Percentiles rank a stretch among this genome's conserved stretches.
These are phyloP conservation scores for Drosophila fungiperda DNA, from an alignment of 2,888 invertebrate species.

Conservation along the genomic window DNA sequence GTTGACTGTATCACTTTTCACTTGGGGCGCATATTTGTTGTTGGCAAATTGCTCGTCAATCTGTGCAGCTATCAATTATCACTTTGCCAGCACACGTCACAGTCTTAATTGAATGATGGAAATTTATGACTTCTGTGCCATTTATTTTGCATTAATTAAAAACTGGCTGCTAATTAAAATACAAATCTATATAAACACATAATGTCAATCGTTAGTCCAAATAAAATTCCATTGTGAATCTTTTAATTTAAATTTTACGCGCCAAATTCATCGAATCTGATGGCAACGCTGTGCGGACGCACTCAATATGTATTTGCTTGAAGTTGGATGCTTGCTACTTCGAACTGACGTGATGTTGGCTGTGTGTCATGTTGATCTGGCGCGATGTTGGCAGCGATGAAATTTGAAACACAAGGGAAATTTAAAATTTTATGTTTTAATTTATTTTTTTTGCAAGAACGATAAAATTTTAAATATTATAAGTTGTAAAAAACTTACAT, in stretches of 20 bases:
- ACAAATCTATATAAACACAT: not conserved
- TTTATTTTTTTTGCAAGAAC: not conserved
- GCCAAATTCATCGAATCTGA: not conserved
- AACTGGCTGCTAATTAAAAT: slow-evolving; percentile 27
- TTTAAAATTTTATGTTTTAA: not conserved
- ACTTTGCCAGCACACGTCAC: slow-evolving; percentile 32
- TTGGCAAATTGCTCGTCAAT: slow-evolving; percentile 33
- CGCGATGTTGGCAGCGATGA: slow-evolving; percentile 9
- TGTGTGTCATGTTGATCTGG: not conserved
- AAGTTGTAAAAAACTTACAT: not conserved
- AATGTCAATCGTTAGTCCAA: not conserved
- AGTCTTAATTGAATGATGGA: slow-evolving; percentile 33
- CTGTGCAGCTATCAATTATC: slow-evolving; percentile 39
- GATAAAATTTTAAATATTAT: not conserved
- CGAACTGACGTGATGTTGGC: slow-evolving; percentile 17
- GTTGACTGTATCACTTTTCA: slow-evolving; percentile 44
- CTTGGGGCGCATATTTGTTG: slow-evolving; percentile 14
- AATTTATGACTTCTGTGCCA: slow-evolving; percentile 41
- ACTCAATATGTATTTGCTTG: slow-evolving; percentile 4
- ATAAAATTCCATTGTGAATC: not conserved
- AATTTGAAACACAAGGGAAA: slow-evolving; percentile 29
- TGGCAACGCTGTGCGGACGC: slow-evolving; percentile 35
- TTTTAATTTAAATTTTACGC: slow-evolving; percentile 26
- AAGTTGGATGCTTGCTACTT: slow-evolving; percentile 21
- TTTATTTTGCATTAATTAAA: slow-evolving; percentile 44